Base-by-base conservation (phyloP, 1,140 invertebrate genomes). In the Asobara japonica region DNA sequence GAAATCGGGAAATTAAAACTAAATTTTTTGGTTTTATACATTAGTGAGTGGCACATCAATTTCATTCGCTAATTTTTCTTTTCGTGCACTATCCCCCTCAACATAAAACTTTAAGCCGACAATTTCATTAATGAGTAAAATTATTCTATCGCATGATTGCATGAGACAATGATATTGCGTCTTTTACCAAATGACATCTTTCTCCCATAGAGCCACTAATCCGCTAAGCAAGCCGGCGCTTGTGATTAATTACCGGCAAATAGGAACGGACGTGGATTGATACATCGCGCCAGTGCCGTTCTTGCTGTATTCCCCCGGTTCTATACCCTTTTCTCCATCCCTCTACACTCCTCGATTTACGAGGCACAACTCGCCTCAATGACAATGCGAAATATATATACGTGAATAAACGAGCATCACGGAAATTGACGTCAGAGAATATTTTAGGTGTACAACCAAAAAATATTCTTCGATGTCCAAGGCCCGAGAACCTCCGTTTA, bases 181-280 rank as follows among this genome's bases (percentile, higher is more conserved):
- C 51, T 56, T 56, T 56, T 56, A 65, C 64, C 38, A 41, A 67
- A 67, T 45, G 38, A 67, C 10, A 36, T 56, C 18, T 31, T 69
- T 33, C 51, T 33, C 31, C n/a, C 31, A 22, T 69, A 33, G 8
- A 56, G 67, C 30, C 51, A 69, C 51, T 69, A 69, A 69, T 69
- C 51, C 67, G 31, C 51, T 69, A 69, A 69, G 67, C 51, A 56
- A 69, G 51, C 67, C 67, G 67, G 45, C 48, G 45, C 48, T 69
- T 69, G 67, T 72, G 70, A 72, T 72, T 72, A 72, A 72, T 72
- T 72, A 72, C 70, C 70, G 61, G 38, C 70, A 72, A 72, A 72
- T 72, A 72, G 70, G 62, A 72, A 65, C 70, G 62, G 70, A 72
- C 70, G 33, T 72, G 27, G 70, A 72, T 72, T 72, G 70, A 72